phyloP scores from a whole-genome alignment of 2,113 vertebrate genomes.

The Pandion haliaetus region DNA sequence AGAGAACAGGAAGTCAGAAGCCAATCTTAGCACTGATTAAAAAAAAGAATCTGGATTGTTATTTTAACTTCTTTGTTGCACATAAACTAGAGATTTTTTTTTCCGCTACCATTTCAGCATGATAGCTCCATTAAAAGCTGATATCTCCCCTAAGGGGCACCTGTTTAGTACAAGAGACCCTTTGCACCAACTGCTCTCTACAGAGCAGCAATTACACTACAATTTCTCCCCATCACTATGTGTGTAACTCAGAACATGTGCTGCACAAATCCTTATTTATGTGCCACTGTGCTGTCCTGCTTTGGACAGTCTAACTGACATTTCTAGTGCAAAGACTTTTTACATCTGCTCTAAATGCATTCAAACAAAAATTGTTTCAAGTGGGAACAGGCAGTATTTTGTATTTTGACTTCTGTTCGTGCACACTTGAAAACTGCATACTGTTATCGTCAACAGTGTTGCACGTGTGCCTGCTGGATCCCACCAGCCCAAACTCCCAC shows the following conservation, averaged over 20 bases:
- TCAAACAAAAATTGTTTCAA: too few relatives aligned
- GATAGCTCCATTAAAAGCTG: not conserved
- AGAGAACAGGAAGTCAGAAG: constrained; percentile 43
- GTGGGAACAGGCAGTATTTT: not conserved
- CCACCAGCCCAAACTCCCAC: not conserved
- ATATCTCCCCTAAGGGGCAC: not conserved
- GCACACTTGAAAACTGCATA: not conserved
- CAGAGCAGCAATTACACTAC: not conserved
- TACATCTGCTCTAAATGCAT: not conserved
- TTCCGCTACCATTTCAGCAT: not conserved
- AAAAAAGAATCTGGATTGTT: not conserved
- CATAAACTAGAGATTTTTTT: not conserved
- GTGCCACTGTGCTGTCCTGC: not conserved
- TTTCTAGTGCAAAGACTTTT: not conserved
- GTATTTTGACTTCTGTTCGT: not conserved
- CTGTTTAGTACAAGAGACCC: not conserved
- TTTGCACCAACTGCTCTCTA: not conserved
- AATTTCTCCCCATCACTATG: not conserved
- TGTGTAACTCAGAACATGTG: not conserved
- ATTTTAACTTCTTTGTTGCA: constrained; percentile 12
- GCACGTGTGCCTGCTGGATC: not conserved
- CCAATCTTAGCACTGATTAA: constrained; percentile 8
- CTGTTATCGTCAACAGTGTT: not conserved
- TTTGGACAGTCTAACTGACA: not conserved
- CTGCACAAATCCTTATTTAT: not conserved